Evolutionary conservation across 2,113 vertebrate species (phyloP), one percentile per base, ranked within the genome.

Genomic region (Pelusios castaneus): DNA sequence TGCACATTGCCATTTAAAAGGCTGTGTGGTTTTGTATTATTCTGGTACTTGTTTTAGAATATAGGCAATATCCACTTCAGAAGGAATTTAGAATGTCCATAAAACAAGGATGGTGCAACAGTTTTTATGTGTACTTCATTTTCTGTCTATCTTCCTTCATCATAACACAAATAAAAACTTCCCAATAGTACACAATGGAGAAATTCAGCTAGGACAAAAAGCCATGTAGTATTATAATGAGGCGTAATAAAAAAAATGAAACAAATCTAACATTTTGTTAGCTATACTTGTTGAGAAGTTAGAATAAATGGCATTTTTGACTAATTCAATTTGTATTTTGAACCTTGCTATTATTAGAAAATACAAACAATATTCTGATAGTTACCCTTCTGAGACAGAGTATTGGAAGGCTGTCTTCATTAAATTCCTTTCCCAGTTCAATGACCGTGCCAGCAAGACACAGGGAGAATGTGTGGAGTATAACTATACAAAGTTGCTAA

Each of bases 331-430:
- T 67, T 67, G 29, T n/a, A n/a, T 67, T 67, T 67, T 67, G 17
- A 34, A 67, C 34, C 29, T n/a, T n/a, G 34, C 63, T 67, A 34
- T 21, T 67, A 19, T 13, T 67, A 67, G 63, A 67, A 67, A 67
- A 67, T n/a, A 67, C n/a, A 27, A 56, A 25, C 24, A 19, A 16
- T 67, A 19, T n/a, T n/a, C 34, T 38, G 63, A 17, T 67, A 67
- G 63, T 67, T 67, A 98, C 98, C 98, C 98, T 5, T 27, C 89
- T 3, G 98, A 98, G 38, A 95, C 96, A 0, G 98, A 98, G 96
- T 98, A 98, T 97, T 98, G 98, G 83, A 98, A 96, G 1, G 98
- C 98, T 91, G 98, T 97, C 92, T 98, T 98, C 98, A 98, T 98
- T 5, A 52, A 7, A 1, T 86, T 24, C 82, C 97, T 95, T 3